Conservation (phyloP, 2,113 vertebrate genomes). For the Chiloscyllium plagiosum region DNA sequence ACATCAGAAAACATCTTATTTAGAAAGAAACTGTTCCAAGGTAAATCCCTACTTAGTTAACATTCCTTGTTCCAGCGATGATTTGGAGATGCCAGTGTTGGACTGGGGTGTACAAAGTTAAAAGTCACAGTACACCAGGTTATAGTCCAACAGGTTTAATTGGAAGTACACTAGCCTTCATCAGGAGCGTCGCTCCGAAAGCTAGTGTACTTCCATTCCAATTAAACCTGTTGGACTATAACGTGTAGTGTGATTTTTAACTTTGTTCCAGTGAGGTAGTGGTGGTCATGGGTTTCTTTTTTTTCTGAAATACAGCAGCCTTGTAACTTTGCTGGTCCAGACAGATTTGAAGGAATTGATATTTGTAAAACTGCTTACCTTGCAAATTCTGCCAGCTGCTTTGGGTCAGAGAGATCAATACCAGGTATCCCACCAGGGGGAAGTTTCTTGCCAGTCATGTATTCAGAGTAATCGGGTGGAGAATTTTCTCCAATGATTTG, state of each 20-base stretch:
- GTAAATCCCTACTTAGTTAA: not conserved
- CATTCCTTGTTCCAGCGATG: not conserved
- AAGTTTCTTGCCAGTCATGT: slow-evolving; percentile 98
- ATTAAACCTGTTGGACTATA: no score
- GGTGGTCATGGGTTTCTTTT: no score
- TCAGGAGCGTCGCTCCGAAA: no score
- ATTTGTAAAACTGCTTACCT: slow-evolving; percentile 60
- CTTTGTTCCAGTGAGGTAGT: not conserved
- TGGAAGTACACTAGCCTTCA: no score
- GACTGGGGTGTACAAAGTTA: no score
- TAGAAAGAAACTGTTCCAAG: not conserved
- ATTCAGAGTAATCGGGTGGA: slow-evolving; percentile 94
- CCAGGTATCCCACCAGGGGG: slow-evolving; percentile 95
- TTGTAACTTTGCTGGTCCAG: not conserved
- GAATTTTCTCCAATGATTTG: slow-evolving; percentile 95
- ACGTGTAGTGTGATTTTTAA: no score
- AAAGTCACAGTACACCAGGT: no score
- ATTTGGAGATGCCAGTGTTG: no score
- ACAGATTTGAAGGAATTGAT: not conserved
- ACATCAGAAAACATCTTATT: not conserved
- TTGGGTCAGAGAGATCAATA: slow-evolving; percentile 94
- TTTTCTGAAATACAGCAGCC: not conserved
- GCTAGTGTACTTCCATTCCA: no score
- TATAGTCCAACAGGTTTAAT: no score
- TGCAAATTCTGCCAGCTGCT: slow-evolving; percentile 96